Base-by-base conservation (phyloP, 1,140 invertebrate species). In the Whitmania pigra region DNA sequence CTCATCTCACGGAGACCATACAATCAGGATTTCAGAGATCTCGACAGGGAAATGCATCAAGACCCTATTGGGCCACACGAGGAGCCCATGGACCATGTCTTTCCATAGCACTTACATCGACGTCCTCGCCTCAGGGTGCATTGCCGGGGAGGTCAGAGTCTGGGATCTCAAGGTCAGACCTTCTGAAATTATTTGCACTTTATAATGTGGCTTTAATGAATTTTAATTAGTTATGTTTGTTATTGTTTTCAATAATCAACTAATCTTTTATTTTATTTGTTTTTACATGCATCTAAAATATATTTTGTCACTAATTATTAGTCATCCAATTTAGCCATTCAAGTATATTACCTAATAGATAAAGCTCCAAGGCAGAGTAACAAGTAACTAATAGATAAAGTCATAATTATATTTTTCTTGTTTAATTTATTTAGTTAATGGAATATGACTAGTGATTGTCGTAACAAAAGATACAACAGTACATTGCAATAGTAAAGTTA, bases 11-110 rank as follows among this genome's bases (percentile, higher is more conserved):
- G 91, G 91, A 36, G 92, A 94, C 81, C 91, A 93, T 78, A 89
- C 90, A 80, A 88, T 94, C n/a, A 91, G 93, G 80, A 88, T 94
- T 18, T 90, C 88, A 66, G 89, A 93, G 77, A 80, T 92, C 31
- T 75, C 77, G 15, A 92, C 86, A 76, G 89, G 90, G 0, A 89
- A 89, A 79, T 88, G 90, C 80, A 86, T 92, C 25, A 86, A 87
- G 76, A 89, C 88, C 43, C 80, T 94, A 49, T 86, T 86, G 66
- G 91, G 91, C 13, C 91, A 93, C 83, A 90, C 91, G 31, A 83
- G 91, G n/a, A 93, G 90, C 63, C 91, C 91, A 5, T 94, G 91
- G 91, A 92, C 90, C 79, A 87, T 93, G 66, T 89, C 90, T 67
- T 93, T 93, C 82, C 91, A 94, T 83, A 91, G 91, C 0, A 88